Percentiles rank a stretch among this genome's conserved stretches.
Conservation (phyloP, 2,797 vertebrate species). For the Phoebastria nigripes region DNA sequence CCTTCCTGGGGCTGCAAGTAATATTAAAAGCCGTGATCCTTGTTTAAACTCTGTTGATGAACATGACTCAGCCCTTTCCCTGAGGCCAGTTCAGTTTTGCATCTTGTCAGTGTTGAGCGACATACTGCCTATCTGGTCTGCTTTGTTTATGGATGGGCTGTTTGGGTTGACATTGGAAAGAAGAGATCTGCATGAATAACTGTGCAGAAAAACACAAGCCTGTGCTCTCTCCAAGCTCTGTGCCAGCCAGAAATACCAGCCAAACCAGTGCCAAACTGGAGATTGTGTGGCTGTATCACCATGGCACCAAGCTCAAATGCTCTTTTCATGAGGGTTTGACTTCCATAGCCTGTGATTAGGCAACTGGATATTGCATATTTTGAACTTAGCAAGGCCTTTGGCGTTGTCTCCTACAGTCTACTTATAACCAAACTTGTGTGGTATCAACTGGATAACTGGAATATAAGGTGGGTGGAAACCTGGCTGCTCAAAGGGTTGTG, state of each 20-base stretch:
- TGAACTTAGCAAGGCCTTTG: neutral
- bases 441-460: neutral
- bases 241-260: constrained; percentile 28
- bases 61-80: neutral
- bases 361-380: neutral
- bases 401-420: neutral
- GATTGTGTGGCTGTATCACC: neutral
- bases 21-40: constrained; percentile 14
- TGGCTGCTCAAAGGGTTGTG: neutral
- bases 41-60: constrained; percentile 13
- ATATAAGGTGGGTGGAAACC: neutral
- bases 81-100: neutral
- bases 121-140: neutral
- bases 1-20: neutral
- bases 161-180: neutral
- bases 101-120: neutral
- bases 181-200: neutral
- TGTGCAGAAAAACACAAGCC: neutral
- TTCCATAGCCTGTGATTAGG: neutral
- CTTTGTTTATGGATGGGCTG: neutral
- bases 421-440: neutral
- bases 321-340: neutral
- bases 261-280: neutral
- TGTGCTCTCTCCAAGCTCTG: neutral
- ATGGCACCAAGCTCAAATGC: neutral